A percentile compares a stretch with the other conserved stretches of the same genome.
phyloP scores from a whole-genome alignment of 2,888 invertebrate species.

The Tetragonula carbonaria region DNA sequence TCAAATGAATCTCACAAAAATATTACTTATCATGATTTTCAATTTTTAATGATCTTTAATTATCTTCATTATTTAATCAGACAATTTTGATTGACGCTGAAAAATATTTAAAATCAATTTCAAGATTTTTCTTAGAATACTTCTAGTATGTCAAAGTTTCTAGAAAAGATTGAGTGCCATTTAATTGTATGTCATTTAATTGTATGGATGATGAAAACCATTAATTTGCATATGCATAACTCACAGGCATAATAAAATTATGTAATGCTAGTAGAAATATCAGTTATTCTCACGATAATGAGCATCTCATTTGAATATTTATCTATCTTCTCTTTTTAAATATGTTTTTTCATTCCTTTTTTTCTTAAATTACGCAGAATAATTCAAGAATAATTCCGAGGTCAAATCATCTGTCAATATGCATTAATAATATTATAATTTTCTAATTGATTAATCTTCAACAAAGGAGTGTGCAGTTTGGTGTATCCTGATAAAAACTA shows the following conservation, averaged over 20 bases:
- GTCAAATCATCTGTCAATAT: not conserved
- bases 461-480: not conserved
- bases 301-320: not conserved
- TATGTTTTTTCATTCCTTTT: not conserved
- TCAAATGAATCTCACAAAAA: not conserved
- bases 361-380: not conserved
- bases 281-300: not conserved
- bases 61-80: not conserved
- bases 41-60: not conserved
- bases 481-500: not conserved
- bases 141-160: not conserved
- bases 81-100: not conserved
- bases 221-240: not conserved
- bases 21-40: not conserved
- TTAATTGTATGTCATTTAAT: not conserved
- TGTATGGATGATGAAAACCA: not conserved
- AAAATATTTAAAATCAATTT: not conserved
- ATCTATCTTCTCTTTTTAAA: not conserved
- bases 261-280: not conserved
- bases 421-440: not conserved
- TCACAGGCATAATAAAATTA: slow-evolving; percentile 5
- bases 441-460: not conserved
- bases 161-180: not conserved
- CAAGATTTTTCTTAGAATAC: not conserved
- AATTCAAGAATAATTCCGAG: not conserved